Conservation (phyloP, 2,113 vertebrate species). For the zebrafish (Danio rerio) region GRCz12tu NC_133187.1:2175001-2175500, state of each 20-base stretch:
- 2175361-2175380: slow-evolving; percentile 56
- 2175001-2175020: slow-evolving; percentile 52
- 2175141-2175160: slow-evolving; percentile 32
- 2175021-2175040: slow-evolving; percentile 53
- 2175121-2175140: slow-evolving; percentile 29
- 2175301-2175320: slow-evolving; percentile 22
- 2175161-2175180: slow-evolving; percentile 46
- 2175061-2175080: slow-evolving; percentile 16
- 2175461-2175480: slow-evolving; percentile 45
- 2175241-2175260: slow-evolving; percentile 21
- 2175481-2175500: slow-evolving; percentile 44
- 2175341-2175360: slow-evolving; percentile 54
- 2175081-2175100: slow-evolving; percentile 35
- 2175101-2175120: slow-evolving; percentile 23
- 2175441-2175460: slow-evolving; percentile 49
- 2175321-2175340: slow-evolving; percentile 23
- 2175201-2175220: slow-evolving; percentile 27
- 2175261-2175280: slow-evolving; percentile 5
- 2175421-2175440: not conserved
- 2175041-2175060: slow-evolving; percentile 39
- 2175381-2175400: not conserved
- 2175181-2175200: slow-evolving; percentile 12
- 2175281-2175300: not conserved
- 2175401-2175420: slow-evolving; percentile 1
- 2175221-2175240: not conserved